Evolutionary conservation across 2,888 invertebrate species (phyloP), one percentile per base, ranked within the genome.

Genomic region (Lasioglossum zephyrum): DNA sequence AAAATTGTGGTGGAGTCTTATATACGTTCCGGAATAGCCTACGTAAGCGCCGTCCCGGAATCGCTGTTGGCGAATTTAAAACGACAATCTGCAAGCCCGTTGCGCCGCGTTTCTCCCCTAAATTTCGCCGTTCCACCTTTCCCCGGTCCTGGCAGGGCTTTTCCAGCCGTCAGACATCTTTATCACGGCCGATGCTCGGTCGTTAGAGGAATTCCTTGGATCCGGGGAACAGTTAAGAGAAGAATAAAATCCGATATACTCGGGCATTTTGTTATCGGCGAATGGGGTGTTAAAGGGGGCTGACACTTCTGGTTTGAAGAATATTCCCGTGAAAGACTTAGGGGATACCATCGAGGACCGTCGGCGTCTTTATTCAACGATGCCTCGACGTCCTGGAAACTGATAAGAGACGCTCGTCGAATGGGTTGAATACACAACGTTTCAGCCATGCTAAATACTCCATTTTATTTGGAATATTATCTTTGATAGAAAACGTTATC

Each of bases 101-200:
- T 39, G 44, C 53, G 39, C 75, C 75, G 60, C 57, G 57, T 75
- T 60, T 53, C 60, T 22, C 47, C 77, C 44, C 77, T 77, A 69
- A 77, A 77, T 77, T 77, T 69, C 77, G 47, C 36, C 77, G 77
- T 47, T 77, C 77, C 77, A 69, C 69, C 66, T 66, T 77, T 26
- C 31, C 47, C 47, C 66, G 77, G 66, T 31, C 47, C 47, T 69
- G 66, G 66, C 66, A 66, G 66, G 47, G 66, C 77, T 77, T 77
- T 77, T 49, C 77, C 77, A 77, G 77, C 77, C 77, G 77, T 69
- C 66, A 69, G 77, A 77, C 77, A 77, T 77, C 66, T 77, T 77
- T 77, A 77, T 77, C 77, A 26, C 77, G 66, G 9, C 47, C 47
- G 66, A 47, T 36, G 77, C 77, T 69, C 47, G 77, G 77, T 77